phyloP scores from a whole-genome alignment of 1,140 invertebrate species.

The Heliconius nattereri region DNA sequence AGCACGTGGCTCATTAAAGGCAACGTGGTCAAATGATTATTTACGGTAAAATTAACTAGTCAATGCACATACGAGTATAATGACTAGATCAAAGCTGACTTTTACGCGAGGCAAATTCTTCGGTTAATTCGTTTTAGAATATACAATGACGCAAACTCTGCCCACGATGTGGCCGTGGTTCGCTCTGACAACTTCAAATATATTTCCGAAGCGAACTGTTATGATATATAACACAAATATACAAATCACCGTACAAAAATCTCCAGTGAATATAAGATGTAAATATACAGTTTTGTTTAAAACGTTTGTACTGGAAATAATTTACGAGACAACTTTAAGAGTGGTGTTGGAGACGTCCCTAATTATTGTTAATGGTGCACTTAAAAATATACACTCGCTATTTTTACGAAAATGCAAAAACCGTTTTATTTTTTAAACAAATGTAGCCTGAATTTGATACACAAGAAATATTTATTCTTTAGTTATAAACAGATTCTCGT shows the following conservation, averaged over 20 bases:
- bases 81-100: slow-evolving; percentile 22
- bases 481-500: no score
- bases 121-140: slow-evolving; percentile 17
- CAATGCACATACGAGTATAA: not conserved
- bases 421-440: not conserved
- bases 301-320: not conserved
- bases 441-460: not conserved
- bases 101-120: slow-evolving; percentile 30
- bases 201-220: slow-evolving; percentile 10
- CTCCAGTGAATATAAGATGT: slow-evolving; percentile 2
- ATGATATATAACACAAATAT: slow-evolving; percentile 16
- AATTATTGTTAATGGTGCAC: not conserved
- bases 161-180: slow-evolving; percentile 23
- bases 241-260: not conserved
- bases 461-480: not conserved
- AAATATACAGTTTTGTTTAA: not conserved
- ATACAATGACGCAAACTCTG: slow-evolving; percentile 36
- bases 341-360: not conserved
- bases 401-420: not conserved
- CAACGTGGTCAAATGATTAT: not conserved
- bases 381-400: slow-evolving; percentile 8
- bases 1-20: not conserved
- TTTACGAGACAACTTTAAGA: not conserved
- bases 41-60: not conserved
- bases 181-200: slow-evolving; percentile 26